Evolutionary conservation across 1,140 invertebrate species (phyloP), one percentile per base, ranked within the genome.

Genomic region (Mya arenaria): DNA sequence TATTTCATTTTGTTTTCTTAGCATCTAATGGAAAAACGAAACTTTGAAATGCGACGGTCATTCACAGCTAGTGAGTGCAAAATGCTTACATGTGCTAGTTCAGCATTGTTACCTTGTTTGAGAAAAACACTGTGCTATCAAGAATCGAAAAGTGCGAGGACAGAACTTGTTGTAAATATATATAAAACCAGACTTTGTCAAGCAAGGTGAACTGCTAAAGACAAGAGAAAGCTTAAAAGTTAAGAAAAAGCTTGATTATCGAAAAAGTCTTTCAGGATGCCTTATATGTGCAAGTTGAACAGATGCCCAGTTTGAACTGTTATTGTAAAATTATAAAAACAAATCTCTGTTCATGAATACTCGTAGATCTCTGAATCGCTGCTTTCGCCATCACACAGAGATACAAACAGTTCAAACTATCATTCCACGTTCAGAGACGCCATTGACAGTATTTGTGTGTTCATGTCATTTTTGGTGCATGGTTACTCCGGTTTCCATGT

Each of bases 1-100:
- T 69, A 25, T 48, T 60, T 37, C 65, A 60, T 78, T 68, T 68
- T 68, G 56, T 48, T 48, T 25, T 63, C 19, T 77, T 32, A 66
- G 19, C 30, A 44, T 63, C 19, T 63, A 17, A 44, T 28, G 34
- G 23, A 19, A 48, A 28, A 65, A 25, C 37, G 48, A 36, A 23
- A 68, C 25, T 55, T 80, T 48, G 44, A 75, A 56, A 1, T n/a
- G 34, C 41, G 19, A 19, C 75, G 48, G 65, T 80, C 77, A 55
- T 23, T 19, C 77, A 80, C 77, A 60, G 75, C 75, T 79, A 79
- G 77, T 80, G 77, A 79, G 62, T 39, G 77, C n/a, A 66, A 80
- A 80, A 65, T 80, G 65, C 23, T 32, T 58, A 19, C 23, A 39
- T 10, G n/a, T 48, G 28, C 37, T 39, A 32, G 19, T 4, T 36